Conservation (phyloP, 2,888 invertebrate genomes). For the Drosophila ezoana region DNA sequence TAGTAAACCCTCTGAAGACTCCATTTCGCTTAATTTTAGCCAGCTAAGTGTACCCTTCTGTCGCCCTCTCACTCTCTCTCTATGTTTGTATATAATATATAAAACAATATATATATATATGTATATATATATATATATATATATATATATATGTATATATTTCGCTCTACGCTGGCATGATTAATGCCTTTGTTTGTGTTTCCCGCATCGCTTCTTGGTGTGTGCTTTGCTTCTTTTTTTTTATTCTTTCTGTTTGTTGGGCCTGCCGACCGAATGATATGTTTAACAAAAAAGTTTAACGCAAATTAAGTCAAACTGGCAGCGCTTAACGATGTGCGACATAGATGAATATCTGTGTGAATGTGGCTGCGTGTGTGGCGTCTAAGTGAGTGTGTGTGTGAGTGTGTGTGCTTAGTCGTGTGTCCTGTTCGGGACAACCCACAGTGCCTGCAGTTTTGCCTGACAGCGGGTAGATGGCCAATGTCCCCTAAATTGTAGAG, state of each 20-base stretch:
- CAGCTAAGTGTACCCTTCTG: neutral
- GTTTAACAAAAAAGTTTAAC: conserved; percentile 80
- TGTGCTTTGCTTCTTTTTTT: conserved; percentile 19
- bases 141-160: neutral
- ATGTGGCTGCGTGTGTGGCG: conserved; percentile 15
- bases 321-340: conserved; percentile 80
- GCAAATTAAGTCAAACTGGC: conserved; percentile 81
- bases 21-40: conserved; percentile 21
- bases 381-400: neutral
- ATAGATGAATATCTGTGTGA: conserved; percentile 66
- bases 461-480: conserved; percentile 53
- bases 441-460: conserved; percentile 31
- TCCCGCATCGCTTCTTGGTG: conserved; percentile 50
- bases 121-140: neutral
- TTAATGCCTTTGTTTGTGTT: conserved; percentile 79
- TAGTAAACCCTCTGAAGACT: conserved; percentile 60
- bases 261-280: conserved; percentile 61
- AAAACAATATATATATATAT: neutral
- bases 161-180: conserved; percentile 64
- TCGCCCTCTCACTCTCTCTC: neutral
- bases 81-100: conserved; percentile 1
- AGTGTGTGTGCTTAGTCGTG: conserved; percentile 13
- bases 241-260: conserved; percentile 27
- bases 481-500: conserved; percentile 34
- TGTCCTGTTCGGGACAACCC: conserved; percentile 35